phyloP scores from a whole-genome alignment of 2,797 vertebrate species.

The Enteromius mattozi region DNA sequence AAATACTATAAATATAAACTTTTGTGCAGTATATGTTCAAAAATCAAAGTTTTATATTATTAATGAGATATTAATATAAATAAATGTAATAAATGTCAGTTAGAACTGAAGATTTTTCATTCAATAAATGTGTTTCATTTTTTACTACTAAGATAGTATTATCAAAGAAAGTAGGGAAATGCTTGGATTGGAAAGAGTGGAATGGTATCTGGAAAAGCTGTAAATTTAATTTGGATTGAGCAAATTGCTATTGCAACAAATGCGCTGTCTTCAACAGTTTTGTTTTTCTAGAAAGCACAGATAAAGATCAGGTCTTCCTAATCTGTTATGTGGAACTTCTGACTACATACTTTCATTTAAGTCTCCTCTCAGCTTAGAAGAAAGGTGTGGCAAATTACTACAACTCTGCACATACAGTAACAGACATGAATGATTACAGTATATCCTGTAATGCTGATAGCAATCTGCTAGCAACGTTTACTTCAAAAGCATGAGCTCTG shows the following conservation, averaged over 20 bases:
- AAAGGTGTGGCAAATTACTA: background rate
- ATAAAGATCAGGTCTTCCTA: background rate
- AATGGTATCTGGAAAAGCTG: background rate
- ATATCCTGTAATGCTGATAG: background rate
- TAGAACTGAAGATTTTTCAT: background rate
- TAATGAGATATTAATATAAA: background rate
- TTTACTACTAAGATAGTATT: background rate
- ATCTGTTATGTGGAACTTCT: background rate
- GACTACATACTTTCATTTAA: background rate
- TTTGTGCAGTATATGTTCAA: background rate
- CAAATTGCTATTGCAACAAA: background rate
- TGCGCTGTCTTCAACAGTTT: background rate
- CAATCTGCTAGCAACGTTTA: background rate
- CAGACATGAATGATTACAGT: background rate
- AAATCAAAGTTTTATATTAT: background rate
- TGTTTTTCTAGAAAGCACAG: background rate
- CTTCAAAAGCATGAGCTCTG: constrained; percentile 1
- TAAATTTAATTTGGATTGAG: background rate
- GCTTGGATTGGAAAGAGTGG: background rate
- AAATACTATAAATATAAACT: background rate
- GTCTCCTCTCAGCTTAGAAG: background rate
- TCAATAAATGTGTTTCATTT: background rate
- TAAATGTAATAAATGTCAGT: background rate
- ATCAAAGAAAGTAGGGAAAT: background rate
- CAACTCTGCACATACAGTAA: background rate